phyloP scores from a whole-genome alignment of 2,888 invertebrate genomes.

The Eupithecia subumbrata region DNA sequence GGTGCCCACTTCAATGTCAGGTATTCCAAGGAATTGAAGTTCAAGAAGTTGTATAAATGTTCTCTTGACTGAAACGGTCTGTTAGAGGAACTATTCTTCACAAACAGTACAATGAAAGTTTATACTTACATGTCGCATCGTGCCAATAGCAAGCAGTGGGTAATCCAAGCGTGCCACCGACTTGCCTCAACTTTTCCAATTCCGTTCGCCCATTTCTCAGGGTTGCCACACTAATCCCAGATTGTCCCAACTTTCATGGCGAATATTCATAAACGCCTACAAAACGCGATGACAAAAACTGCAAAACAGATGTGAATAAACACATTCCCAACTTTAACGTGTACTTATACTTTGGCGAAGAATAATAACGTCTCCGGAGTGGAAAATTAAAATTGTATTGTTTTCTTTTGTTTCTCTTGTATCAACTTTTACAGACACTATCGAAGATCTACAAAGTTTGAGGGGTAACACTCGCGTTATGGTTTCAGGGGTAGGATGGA shows the following conservation, averaged over 20 bases:
- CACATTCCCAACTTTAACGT: conserved; percentile 37
- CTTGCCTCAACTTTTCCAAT: conserved; percentile 74
- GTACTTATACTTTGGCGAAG: background rate
- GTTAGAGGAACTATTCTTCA: conserved; percentile 20
- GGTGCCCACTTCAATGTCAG: background rate
- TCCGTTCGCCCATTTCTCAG: conserved; percentile 69
- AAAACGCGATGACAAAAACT: conserved; percentile 55
- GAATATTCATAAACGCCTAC: conserved; percentile 64
- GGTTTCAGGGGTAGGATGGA: conserved; percentile 25
- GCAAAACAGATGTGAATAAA: conserved; percentile 54
- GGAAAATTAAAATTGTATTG: conserved; percentile 1
- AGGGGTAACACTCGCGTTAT: conserved; percentile 20
- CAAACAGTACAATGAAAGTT: conserved; percentile 57
- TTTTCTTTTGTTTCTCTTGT: background rate
- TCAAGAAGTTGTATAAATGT: conserved; percentile 30
- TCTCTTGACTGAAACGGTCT: conserved; percentile 12
- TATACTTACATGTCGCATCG: conserved; percentile 57
- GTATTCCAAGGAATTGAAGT: conserved; percentile 18
- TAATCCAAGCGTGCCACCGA: conserved; percentile 63
- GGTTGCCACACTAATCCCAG: conserved; percentile 66
- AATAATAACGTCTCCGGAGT: background rate
- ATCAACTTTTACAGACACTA: background rate
- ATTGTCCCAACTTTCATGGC: conserved; percentile 63
- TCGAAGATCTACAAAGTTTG: background rate
- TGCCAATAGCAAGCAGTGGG: conserved; percentile 60